Percentiles rank a stretch among this genome's conserved stretches.
Evolutionary conservation across 2,888 invertebrate species (phyloP).

Genomic region (Ectemnius continuus): DNA sequence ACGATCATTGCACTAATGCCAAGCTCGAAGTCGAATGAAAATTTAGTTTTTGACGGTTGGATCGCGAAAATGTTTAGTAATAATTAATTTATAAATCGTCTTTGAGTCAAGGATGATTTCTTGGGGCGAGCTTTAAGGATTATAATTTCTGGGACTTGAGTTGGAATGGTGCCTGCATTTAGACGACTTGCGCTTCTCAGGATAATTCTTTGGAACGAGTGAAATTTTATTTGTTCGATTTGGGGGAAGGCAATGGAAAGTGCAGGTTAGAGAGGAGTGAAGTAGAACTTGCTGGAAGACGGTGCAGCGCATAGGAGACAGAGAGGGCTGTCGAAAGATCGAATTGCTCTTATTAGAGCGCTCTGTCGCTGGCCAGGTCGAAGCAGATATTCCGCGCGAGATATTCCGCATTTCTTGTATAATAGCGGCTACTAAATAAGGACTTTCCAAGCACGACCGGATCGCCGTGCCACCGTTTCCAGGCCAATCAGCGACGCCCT

Average conservation of each 20-base stretch:
- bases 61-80: too few species aligned
- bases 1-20: too few species aligned
- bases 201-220: background rate
- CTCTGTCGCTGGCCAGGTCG: conserved; percentile 29
- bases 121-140: too few species aligned
- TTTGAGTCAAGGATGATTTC: too few species aligned
- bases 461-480: conserved; percentile 24
- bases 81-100: too few species aligned
- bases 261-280: conserved; percentile 42
- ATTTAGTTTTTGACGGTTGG: too few species aligned
- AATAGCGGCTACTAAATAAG: conserved; percentile 64
- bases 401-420: conserved; percentile 69
- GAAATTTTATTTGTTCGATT: conserved; percentile 9
- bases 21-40: too few species aligned
- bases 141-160: too few species aligned
- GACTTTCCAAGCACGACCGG: conserved; percentile 52
- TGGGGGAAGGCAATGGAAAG: conserved; percentile 1
- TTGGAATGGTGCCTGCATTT: too few species aligned
- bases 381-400: conserved; percentile 63
- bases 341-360: conserved; percentile 68
- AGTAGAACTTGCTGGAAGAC: conserved; percentile 42
- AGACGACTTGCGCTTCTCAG: too few species aligned
- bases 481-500: conserved; percentile 38
- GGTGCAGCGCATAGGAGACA: conserved; percentile 46
- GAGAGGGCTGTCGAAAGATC: conserved; percentile 49